Conservation (phyloP, 2,888 invertebrate genomes). For the Brachyptera putata region DNA sequence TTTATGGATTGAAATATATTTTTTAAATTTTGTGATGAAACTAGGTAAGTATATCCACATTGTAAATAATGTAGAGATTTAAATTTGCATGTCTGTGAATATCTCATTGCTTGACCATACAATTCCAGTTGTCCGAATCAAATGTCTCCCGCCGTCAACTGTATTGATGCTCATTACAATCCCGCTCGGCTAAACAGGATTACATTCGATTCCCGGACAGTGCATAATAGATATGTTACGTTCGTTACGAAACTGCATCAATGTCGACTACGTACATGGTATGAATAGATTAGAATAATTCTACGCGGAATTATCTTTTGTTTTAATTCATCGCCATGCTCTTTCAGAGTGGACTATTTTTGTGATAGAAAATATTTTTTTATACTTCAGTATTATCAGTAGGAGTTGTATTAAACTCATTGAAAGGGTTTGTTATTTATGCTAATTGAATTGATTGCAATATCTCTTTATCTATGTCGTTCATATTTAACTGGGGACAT, state of each 20-base stretch:
- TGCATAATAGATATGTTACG: slow-evolving; percentile 16
- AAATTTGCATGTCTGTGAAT: too few relatives aligned
- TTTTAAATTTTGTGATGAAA: too few relatives aligned
- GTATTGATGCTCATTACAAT: slow-evolving; percentile 14
- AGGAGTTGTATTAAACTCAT: too few relatives aligned
- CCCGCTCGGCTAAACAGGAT: too few relatives aligned
- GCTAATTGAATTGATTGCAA: slow-evolving; percentile 1
- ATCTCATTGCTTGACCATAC: neutral
- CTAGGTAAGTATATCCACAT: too few relatives aligned
- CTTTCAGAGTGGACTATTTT: too few relatives aligned
- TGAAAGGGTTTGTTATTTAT: neutral
- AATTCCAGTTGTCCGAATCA: neutral
- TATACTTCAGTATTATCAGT: too few relatives aligned
- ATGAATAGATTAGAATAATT: slow-evolving; percentile 2
- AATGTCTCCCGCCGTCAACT: neutral
- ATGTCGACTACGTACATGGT: neutral
- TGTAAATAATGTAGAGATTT: too few relatives aligned
- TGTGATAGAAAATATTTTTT: too few relatives aligned
- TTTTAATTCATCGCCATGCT: neutral
- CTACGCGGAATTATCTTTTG: neutral
- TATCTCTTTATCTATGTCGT: neutral
- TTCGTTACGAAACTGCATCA: slow-evolving; percentile 7
- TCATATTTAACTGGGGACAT: neutral
- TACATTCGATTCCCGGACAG: slow-evolving; percentile 3
- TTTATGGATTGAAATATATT: too few relatives aligned